Conservation (phyloP, 2,797 vertebrate genomes). For the Takifugu rubripes region DNA sequence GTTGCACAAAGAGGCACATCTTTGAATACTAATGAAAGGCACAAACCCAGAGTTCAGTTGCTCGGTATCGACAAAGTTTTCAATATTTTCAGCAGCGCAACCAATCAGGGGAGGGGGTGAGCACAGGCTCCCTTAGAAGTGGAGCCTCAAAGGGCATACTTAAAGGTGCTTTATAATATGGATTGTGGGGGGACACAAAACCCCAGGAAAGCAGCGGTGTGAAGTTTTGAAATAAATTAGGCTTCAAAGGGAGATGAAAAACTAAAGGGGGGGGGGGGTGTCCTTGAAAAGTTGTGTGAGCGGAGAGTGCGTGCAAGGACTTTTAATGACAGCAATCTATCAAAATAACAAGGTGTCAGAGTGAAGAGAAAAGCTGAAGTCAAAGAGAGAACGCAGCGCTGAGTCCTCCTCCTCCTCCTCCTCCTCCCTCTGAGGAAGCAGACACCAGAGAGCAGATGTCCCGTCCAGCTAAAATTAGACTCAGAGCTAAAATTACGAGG, state of each 20-base stretch:
- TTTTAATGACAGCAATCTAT: constrained; percentile 65
- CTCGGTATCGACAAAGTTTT: constrained; percentile 31
- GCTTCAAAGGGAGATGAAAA: constrained; percentile 11
- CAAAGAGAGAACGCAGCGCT: constrained; percentile 28
- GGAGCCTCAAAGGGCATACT: constrained; percentile 8
- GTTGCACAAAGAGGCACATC: constrained; percentile 36
- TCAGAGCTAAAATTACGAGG: constrained; percentile 60
- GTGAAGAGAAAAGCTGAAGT: constrained; percentile 49
- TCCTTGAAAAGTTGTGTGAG: constrained; percentile 51
- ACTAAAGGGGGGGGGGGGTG: constrained; percentile 17
- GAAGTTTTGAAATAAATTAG: constrained; percentile 33
- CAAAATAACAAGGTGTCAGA: constrained; percentile 35
- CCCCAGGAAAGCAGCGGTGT: constrained; percentile 10
- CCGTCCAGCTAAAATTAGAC: constrained; percentile 65
- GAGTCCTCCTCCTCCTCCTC: constrained; percentile 17
- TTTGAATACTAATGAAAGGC: constrained; percentile 62
- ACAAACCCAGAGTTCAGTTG: constrained; percentile 24
- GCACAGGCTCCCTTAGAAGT: constrained; percentile 8
- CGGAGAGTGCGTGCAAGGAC: constrained; percentile 25
- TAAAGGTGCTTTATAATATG: constrained; percentile 19
- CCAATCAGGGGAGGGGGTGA: constrained; percentile 14
- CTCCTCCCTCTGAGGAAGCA: constrained; percentile 50
- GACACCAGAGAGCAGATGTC: constrained; percentile 48
- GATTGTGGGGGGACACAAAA: constrained; percentile 14
- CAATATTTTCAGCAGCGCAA: constrained; percentile 1